Percentiles rank a stretch among this genome's conserved stretches.
Conservation (phyloP, 1,140 invertebrate genomes). For the Oscheius sp. region DNA sequence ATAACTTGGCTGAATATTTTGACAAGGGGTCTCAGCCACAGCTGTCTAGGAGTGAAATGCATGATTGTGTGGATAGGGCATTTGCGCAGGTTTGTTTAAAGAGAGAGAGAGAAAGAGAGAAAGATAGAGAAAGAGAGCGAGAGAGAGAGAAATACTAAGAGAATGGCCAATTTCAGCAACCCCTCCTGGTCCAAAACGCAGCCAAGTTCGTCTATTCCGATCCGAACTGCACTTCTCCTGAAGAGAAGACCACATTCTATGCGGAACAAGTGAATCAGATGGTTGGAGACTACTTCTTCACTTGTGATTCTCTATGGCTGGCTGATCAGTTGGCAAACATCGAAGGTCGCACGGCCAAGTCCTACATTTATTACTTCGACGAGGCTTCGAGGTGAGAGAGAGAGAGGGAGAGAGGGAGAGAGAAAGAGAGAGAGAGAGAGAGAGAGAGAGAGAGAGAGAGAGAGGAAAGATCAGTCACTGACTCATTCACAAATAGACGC, state of each 20-base stretch:
- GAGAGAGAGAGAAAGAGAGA: too few species aligned
- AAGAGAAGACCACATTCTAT: constrained; percentile 44
- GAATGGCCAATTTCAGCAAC: too few species aligned
- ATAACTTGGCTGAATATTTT: constrained; percentile 58
- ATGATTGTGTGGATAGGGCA: constrained; percentile 52
- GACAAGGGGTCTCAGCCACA: constrained; percentile 50
- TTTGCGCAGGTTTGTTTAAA: too few species aligned
- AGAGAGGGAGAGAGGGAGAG: not conserved
- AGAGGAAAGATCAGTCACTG: not conserved
- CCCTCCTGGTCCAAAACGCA: constrained; percentile 51
- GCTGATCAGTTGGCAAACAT: constrained; percentile 53
- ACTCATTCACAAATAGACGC: not conserved
- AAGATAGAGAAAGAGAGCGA: too few species aligned
- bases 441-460: too few species aligned
- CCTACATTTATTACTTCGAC: constrained; percentile 60
- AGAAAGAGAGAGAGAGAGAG: not conserved
- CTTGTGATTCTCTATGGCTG: constrained; percentile 58
- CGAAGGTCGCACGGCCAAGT: constrained; percentile 36
- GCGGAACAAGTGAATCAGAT: constrained; percentile 61
- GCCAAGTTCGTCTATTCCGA: constrained; percentile 57
- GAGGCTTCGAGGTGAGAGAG: constrained; percentile 51
- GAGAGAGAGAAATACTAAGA: too few species aligned
- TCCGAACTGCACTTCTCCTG: constrained; percentile 42
- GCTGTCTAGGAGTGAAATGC: constrained; percentile 49
- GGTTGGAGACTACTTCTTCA: constrained; percentile 60